Conservation (phyloP, 2,797 vertebrate species). For the Danio kyathit region DNA sequence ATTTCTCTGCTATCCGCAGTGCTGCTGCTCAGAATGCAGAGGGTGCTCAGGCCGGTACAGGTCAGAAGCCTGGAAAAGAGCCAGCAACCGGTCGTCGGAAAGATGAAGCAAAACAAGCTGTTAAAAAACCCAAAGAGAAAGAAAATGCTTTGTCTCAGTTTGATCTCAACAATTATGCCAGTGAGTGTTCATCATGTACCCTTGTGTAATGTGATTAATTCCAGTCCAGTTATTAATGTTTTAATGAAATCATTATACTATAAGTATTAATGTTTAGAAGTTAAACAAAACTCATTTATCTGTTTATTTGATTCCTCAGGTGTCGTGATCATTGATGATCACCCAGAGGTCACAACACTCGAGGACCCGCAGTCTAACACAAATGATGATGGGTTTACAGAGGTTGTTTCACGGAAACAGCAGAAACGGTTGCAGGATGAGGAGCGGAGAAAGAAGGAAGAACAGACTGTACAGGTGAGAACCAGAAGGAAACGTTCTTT, state of each 20-base stretch:
- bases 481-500: background rate
- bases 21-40: constrained; percentile 77
- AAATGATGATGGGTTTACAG: constrained; percentile 97
- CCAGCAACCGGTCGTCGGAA: constrained; percentile 82
- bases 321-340: constrained; percentile 99
- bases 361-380: constrained; percentile 94
- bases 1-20: constrained; percentile 65
- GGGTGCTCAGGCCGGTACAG: constrained; percentile 67
- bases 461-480: constrained; percentile 92
- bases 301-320: constrained; percentile 73
- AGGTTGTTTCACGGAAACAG: constrained; percentile 98
- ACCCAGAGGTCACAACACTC: constrained; percentile 96
- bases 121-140: constrained; percentile 96
- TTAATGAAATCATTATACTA: background rate
- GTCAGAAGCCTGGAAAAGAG: constrained; percentile 86
- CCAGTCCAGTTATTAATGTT: background rate
- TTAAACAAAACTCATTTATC: background rate
- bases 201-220: background rate
- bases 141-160: constrained; percentile 97
- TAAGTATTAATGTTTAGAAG: background rate
- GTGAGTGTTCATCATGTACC: constrained; percentile 77
- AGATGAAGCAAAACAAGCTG: constrained; percentile 90
- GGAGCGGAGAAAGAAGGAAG: constrained; percentile 97
- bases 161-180: constrained; percentile 99
- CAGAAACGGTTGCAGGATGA: constrained; percentile 98